A percentile compares a stretch with the other conserved stretches of the same genome.
phyloP scores from a whole-genome alignment of 2,888 invertebrate genomes.

The Herminia tarsipennalis region DNA sequence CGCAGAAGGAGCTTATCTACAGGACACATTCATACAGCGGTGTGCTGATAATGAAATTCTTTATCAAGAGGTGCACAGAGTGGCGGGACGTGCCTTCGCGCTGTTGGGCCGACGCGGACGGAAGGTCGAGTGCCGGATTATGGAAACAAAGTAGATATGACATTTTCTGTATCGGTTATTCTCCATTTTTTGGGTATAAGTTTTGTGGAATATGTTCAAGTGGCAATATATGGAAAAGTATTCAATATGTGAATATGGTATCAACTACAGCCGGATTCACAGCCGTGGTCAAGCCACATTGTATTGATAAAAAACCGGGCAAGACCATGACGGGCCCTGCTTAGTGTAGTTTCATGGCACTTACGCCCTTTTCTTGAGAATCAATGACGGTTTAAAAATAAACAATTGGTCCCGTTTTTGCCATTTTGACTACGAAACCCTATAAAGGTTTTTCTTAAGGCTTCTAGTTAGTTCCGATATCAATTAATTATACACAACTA shows the following conservation, averaged over 20 bases:
- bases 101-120: conserved; percentile 26
- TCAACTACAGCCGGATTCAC: no score
- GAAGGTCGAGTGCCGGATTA: conserved; percentile 49
- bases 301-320: no score
- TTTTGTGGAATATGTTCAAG: conserved; percentile 13
- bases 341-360: no score
- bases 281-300: no score
- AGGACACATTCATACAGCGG: conserved; percentile 63
- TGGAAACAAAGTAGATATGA: conserved; percentile 39
- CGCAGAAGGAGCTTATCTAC: conserved; percentile 53
- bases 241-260: not conserved
- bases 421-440: no score
- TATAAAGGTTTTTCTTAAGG: no score
- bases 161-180: conserved; percentile 21
- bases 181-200: conserved; percentile 13
- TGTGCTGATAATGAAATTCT: conserved; percentile 77
- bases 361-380: no score
- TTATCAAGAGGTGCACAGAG: conserved; percentile 70
- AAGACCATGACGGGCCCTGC: no score
- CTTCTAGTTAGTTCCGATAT: no score
- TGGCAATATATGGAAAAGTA: not conserved
- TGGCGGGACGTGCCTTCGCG: conserved; percentile 62
- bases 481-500: no score
- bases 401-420: no score
- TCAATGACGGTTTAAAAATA: no score